Conservation (phyloP, 2,113 vertebrate species). For the Callorhinus ursinus region DNA sequence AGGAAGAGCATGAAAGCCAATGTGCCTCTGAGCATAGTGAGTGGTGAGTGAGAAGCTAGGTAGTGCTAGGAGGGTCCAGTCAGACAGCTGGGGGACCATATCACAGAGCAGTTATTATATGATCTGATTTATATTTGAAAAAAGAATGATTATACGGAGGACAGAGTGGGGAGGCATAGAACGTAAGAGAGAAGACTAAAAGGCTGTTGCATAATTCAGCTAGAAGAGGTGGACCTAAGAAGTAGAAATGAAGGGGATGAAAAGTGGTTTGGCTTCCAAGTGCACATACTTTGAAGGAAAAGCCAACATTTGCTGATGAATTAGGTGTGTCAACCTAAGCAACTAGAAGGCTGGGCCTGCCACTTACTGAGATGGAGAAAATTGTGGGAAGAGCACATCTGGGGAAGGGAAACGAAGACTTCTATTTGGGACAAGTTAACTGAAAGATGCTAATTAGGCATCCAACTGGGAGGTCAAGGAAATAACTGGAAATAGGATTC, state of each 20-base stretch:
- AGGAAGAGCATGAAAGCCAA: not conserved
- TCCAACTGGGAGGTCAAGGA: not conserved
- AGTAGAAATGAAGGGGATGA: not conserved
- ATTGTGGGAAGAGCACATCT: not conserved
- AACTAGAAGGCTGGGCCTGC: not conserved
- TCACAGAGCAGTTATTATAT: not conserved
- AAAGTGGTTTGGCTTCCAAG: not conserved
- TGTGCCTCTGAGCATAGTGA: not conserved
- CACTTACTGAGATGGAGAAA: not conserved
- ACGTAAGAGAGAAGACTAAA: not conserved
- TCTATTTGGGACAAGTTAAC: not conserved
- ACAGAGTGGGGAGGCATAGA: not conserved
- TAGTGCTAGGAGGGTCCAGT: not conserved
- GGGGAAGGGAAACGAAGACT: not conserved
- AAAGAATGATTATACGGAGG: not conserved
- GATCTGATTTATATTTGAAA: not conserved
- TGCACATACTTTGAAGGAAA: not conserved
- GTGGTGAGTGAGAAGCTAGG: not conserved
- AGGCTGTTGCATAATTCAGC: not conserved
- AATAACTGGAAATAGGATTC: not conserved
- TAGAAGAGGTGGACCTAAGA: not conserved
- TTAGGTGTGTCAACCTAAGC: not conserved
- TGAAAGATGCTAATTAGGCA: not conserved
- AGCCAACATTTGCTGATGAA: not conserved
- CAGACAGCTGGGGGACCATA: not conserved